Evolutionary conservation across 2,888 invertebrate genomes (phyloP).

Genomic region (Bugula neritina): DNA sequence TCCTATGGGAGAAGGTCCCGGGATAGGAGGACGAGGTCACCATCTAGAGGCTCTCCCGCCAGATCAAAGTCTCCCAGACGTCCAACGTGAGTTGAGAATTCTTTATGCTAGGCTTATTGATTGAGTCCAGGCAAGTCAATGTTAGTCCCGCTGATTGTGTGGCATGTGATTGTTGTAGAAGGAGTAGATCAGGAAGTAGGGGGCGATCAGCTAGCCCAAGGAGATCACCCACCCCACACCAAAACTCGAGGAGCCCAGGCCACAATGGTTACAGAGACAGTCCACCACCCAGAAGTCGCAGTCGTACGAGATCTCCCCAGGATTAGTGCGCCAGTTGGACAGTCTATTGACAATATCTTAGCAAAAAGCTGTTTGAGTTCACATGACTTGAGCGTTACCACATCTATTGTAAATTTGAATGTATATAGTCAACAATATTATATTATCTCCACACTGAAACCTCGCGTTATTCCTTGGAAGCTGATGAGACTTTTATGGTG

Average conservation of each 20-base stretch:
- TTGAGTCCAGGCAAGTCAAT: no score
- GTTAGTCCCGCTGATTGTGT: no score
- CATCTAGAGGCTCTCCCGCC: not conserved
- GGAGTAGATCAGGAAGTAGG: conserved; percentile 10
- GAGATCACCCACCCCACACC: not conserved
- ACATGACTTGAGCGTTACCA: no score
- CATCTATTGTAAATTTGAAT: no score
- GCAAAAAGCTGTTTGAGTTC: no score
- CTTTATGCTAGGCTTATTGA: no score
- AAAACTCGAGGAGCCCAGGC: not conserved
- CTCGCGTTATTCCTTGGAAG: no score
- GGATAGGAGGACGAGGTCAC: not conserved
- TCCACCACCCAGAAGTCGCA: conserved; percentile 1
- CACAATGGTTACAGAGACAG: conserved; percentile 14
- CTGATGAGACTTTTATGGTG: no score
- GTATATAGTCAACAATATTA: no score
- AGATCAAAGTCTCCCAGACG: not conserved
- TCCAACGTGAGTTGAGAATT: not conserved
- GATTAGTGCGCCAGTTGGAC: no score
- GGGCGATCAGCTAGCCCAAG: not conserved
- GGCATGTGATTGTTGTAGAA: not conserved
- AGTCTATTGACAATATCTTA: no score
- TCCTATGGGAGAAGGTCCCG: not conserved
- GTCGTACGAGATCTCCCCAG: not conserved
- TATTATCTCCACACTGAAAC: no score